These are phyloP conservation scores for Drosophila athabasca DNA, from an alignment of 1,140 invertebrate genomes.

Conservation along the genomic window DNA sequence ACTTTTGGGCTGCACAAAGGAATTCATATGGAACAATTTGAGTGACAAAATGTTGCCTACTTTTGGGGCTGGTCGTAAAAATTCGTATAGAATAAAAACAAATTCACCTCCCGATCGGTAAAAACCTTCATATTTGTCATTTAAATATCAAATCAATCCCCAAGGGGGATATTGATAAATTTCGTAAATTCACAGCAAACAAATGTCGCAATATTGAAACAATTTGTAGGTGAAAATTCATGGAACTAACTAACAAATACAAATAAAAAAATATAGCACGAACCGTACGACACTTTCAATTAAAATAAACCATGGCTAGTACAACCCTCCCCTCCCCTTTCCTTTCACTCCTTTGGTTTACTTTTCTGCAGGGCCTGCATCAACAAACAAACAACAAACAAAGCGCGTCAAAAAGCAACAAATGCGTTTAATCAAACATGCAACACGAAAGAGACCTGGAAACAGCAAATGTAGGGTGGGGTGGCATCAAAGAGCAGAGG, in stretches of 20 bases:
- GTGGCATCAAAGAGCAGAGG: slow-evolving; percentile 26
- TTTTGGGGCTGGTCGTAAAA: no score
- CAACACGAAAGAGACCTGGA: slow-evolving; percentile 30
- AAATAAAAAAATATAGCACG: slow-evolving; percentile 27
- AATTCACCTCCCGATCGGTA: no score
- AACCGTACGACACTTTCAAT: slow-evolving; percentile 48
- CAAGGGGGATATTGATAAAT: neutral
- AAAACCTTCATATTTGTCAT: no score
- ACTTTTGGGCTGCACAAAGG: no score
- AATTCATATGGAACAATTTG: no score
- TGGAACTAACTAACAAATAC: slow-evolving; percentile 30
- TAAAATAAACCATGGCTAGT: slow-evolving; percentile 43
- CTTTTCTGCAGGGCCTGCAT: slow-evolving; percentile 4
- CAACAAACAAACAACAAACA: slow-evolving; percentile 44
- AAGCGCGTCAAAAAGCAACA: slow-evolving; percentile 75
- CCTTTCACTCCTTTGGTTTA: no score
- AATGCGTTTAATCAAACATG: slow-evolving; percentile 81
- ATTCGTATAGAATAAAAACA: no score
- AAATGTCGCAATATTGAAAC: slow-evolving; percentile 12
- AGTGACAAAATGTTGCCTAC: no score
- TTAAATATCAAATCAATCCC: no score
- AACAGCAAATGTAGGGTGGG: slow-evolving; percentile 20
- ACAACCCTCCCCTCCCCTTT: neutral
- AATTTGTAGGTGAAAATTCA: slow-evolving; percentile 21
- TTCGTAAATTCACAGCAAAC: slow-evolving; percentile 8